Conservation (phyloP, 2,113 vertebrate species). For the Hippocampus comes region DNA sequence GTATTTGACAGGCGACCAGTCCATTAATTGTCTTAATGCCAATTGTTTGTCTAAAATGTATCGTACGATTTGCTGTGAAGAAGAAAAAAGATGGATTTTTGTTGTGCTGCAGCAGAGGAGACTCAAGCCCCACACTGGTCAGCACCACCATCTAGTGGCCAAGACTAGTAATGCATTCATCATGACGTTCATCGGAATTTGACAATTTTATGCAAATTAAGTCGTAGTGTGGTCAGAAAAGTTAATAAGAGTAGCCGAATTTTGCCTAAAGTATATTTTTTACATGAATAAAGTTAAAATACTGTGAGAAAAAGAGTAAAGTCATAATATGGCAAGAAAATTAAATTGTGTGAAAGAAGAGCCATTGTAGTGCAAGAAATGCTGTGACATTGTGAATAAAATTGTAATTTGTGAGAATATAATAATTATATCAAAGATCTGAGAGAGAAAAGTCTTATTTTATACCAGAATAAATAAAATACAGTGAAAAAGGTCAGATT, state of each 20-base stretch:
- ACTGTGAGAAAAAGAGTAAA: no score
- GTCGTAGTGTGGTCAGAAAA: not conserved
- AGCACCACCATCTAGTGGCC: conserved; percentile 56
- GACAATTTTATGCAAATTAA: not conserved
- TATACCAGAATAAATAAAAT: no score
- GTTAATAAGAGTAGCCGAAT: not conserved
- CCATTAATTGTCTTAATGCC: not conserved
- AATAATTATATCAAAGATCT: not conserved
- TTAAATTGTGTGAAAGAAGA: no score
- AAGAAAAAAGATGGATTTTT: not conserved
- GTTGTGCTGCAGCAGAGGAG: not conserved
- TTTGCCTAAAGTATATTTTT: no score
- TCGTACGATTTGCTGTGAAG: not conserved
- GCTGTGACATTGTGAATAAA: no score
- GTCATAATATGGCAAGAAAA: not conserved
- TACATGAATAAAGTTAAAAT: no score
- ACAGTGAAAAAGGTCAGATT: no score
- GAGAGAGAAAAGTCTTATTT: not conserved
- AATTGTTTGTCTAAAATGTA: not conserved
- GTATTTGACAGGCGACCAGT: not conserved
- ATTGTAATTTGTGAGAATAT: not conserved
- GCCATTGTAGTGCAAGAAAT: no score
- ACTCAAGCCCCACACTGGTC: not conserved
- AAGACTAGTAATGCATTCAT: not conserved
- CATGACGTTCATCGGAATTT: not conserved